Base-by-base conservation (phyloP, 2,797 vertebrate species). In the Cryptoprocta ferox region DNA sequence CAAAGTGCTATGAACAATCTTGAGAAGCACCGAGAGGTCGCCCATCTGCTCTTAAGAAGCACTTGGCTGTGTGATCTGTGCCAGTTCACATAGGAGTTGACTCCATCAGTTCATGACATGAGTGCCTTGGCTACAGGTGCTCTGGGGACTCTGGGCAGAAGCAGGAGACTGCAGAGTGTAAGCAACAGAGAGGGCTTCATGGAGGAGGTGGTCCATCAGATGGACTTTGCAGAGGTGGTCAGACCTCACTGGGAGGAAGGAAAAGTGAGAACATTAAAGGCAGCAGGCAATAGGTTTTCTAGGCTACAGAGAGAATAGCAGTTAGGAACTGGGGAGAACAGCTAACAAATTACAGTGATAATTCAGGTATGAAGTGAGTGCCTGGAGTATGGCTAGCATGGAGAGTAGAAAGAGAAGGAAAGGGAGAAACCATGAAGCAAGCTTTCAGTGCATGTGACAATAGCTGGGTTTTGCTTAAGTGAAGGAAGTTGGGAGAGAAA, bases 71-170 rank as follows among this genome's bases (percentile, higher is more conserved):
- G 12, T 2, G 8, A 24, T 42, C 26, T 1, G 13, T 56, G 24
- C 45, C 42, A n/a, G 39, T 53, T 16, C 32, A 3, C 28, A n/a
- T 42, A 32, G 35, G 71, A 24, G 3, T 45, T 24, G 21, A 53
- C 45, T 30, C 6, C 9, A 3, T 9, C 13, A 1, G 16, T 65
- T 32, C 70, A 4, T 45, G 3, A 9, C 53, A 53, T 28, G 6
- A 42, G 21, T 21, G 26, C 39, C 21, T 63, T 7, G 7, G 45
- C n/a, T 0, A 19, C 35, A 3, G 1, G 21, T 35, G 19, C 30
- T 71, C 37, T 26, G 21, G 2, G 13, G 53, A 53, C 13, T 15
- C 6, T 1, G 0, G 8, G 35, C n/a, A 70, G 2, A 2, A 19
- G 15, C 5, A 48, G 16, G 16, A 71, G 15, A 4, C 21, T 37